Percentiles rank a stretch among this genome's conserved stretches.
Evolutionary conservation across 2,113 vertebrate species (phyloP).

Genomic region (Pseudorhombus dupliciocellatus): DNA sequence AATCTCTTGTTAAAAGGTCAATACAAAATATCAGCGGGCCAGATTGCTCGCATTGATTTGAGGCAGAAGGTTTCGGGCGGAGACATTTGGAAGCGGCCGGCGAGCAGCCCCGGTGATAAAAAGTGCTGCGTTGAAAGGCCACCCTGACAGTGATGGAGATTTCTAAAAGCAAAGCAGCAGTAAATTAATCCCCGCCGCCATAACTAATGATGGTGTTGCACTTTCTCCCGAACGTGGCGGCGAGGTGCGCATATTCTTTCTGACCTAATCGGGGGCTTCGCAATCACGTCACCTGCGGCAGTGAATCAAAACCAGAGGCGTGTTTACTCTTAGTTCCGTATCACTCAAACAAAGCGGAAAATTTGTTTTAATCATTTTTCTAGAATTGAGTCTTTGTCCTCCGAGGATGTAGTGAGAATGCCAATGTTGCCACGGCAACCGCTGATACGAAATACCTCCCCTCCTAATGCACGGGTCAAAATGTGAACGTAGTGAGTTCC

Average conservation of each 20-base stretch:
- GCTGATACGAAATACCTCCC: too few relatives aligned
- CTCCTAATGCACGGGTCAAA: background rate
- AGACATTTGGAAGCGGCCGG: slow-evolving; percentile 29
- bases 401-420: too few relatives aligned
- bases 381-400: too few relatives aligned
- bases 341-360: too few relatives aligned
- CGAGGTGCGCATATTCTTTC: background rate
- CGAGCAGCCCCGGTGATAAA: slow-evolving; percentile 26
- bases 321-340: background rate
- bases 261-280: background rate
- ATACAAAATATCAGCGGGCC: slow-evolving; percentile 67
- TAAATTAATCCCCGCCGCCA: slow-evolving; percentile 22
- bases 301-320: background rate
- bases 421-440: too few relatives aligned
- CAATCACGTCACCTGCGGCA: background rate
- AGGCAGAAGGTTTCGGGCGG: slow-evolving; percentile 33
- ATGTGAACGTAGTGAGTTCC: background rate
- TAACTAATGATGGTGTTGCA: slow-evolving; percentile 11
- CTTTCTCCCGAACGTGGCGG: background rate
- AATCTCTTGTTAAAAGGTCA: slow-evolving; percentile 72
- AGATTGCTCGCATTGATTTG: slow-evolving; percentile 67
- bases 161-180: slow-evolving; percentile 39
- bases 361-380: too few relatives aligned
- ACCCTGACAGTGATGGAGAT: slow-evolving; percentile 53
- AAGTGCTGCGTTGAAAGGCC: slow-evolving; percentile 53